phyloP scores from a whole-genome alignment of 1,140 invertebrate genomes.

The Dendrolimus punctatus region DNA sequence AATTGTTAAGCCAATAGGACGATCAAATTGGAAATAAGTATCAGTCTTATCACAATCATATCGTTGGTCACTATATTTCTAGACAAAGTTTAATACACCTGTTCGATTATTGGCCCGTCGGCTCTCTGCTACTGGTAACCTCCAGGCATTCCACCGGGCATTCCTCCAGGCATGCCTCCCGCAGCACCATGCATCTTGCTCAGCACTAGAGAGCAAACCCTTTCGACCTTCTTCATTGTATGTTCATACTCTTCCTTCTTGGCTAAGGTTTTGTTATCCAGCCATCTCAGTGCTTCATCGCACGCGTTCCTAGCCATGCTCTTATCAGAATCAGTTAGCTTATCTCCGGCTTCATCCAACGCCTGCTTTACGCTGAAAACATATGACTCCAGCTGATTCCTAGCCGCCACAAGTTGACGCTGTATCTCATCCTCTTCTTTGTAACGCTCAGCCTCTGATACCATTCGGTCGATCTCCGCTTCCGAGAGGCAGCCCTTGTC shows the following conservation, averaged over 20 bases:
- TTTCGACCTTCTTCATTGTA: slow-evolving; percentile 81
- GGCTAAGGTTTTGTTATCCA: slow-evolving; percentile 78
- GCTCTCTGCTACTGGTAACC: slow-evolving; percentile 15
- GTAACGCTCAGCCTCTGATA: slow-evolving; percentile 82
- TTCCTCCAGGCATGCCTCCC: no score
- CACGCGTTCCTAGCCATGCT: slow-evolving; percentile 73
- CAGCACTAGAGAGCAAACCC: slow-evolving; percentile 81
- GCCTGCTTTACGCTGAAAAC: slow-evolving; percentile 85
- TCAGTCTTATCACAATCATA: no score
- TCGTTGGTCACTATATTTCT: not conserved
- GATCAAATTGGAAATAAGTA: no score
- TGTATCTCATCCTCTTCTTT: slow-evolving; percentile 80
- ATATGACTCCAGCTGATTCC: slow-evolving; percentile 88
- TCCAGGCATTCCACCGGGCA: slow-evolving; percentile 27
- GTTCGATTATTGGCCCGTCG: slow-evolving; percentile 79
- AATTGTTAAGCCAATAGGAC: no score
- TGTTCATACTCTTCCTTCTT: slow-evolving; percentile 89
- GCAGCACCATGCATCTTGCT: slow-evolving; percentile 79
- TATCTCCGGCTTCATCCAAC: slow-evolving; percentile 54
- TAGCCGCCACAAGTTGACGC: slow-evolving; percentile 77
- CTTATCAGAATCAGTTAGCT: slow-evolving; percentile 76
- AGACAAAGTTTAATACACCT: slow-evolving; percentile 70
- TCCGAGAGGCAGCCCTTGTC: slow-evolving; percentile 93
- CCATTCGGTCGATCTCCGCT: slow-evolving; percentile 94
- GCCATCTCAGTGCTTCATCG: slow-evolving; percentile 72